phyloP scores from a whole-genome alignment of 2,797 vertebrate species.

The Hippocampus kuda region DNA sequence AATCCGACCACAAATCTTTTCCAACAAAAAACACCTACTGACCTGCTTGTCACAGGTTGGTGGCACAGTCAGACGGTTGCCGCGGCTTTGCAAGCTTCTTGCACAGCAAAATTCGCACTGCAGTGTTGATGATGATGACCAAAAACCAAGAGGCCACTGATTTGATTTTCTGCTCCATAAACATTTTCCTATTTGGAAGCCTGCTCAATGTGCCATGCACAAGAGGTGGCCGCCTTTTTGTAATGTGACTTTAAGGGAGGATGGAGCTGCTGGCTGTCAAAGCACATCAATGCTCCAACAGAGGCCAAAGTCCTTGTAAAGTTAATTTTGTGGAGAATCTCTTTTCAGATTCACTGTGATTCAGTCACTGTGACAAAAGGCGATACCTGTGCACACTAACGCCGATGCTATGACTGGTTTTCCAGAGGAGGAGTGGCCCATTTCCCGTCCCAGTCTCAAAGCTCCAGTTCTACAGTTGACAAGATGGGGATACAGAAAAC shows the following conservation, averaged over 20 bases:
- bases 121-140: constrained; percentile 51
- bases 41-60: neutral
- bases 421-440: constrained; percentile 91
- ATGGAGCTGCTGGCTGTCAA: constrained; percentile 40
- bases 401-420: constrained; percentile 27
- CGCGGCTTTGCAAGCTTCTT: constrained; percentile 44
- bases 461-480: constrained; percentile 83
- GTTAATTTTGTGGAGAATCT: constrained; percentile 44
- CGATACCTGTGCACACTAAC: constrained; percentile 13
- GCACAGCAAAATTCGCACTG: constrained; percentile 50
- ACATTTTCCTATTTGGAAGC: constrained; percentile 62
- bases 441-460: constrained; percentile 82
- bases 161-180: constrained; percentile 70
- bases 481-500: constrained; percentile 95
- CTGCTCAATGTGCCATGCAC: constrained; percentile 44
- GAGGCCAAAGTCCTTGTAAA: constrained; percentile 45
- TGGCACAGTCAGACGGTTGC: constrained; percentile 27
- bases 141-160: constrained; percentile 56
- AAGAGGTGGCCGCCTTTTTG: constrained; percentile 46
- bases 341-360: constrained; percentile 29
- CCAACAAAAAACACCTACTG: neutral
- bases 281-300: constrained; percentile 37
- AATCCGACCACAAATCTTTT: neutral
- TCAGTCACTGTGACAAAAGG: constrained; percentile 7
- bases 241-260: constrained; percentile 52